These are phyloP conservation scores for Dioctria linearis DNA, from an alignment of 2,888 invertebrate genomes.

Conservation along the genomic window DNA sequence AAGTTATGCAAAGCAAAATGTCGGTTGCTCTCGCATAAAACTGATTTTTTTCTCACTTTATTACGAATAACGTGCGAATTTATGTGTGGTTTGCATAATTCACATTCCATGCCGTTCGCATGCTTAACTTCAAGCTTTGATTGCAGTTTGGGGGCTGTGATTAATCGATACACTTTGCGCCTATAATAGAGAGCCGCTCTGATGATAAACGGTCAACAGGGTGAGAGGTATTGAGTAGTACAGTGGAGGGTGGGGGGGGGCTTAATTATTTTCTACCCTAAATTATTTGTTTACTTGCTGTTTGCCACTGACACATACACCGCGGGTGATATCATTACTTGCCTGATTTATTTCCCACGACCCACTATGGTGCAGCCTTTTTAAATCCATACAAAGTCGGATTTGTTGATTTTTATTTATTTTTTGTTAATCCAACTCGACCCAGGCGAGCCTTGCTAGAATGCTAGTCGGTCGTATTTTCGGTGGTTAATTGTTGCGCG, in stretches of 20 bases:
- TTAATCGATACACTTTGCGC: background rate
- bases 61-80: conserved; percentile 19
- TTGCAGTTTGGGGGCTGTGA: background rate
- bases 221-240: background rate
- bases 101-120: conserved; percentile 26
- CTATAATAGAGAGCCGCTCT: too few species aligned
- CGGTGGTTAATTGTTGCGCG: too few species aligned
- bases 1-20: conserved; percentile 3
- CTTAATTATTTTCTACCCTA: conserved; percentile 16
- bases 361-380: background rate
- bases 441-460: background rate
- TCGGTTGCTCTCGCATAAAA: background rate
- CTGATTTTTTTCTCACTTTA: conserved; percentile 6
- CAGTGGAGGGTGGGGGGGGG: background rate
- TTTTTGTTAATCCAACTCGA: conserved; percentile 21
- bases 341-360: conserved; percentile 41
- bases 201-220: too few species aligned
- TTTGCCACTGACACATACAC: conserved; percentile 27
- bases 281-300: conserved; percentile 33
- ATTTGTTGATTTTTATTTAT: background rate
- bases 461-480: too few species aligned
- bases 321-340: conserved; percentile 5
- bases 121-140: background rate
- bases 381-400: conserved; percentile 2
- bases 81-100: conserved; percentile 1